These are phyloP conservation scores for Intellagama lesueurii DNA, from an alignment of 2,797 vertebrate genomes.

Conservation along the genomic window DNA sequence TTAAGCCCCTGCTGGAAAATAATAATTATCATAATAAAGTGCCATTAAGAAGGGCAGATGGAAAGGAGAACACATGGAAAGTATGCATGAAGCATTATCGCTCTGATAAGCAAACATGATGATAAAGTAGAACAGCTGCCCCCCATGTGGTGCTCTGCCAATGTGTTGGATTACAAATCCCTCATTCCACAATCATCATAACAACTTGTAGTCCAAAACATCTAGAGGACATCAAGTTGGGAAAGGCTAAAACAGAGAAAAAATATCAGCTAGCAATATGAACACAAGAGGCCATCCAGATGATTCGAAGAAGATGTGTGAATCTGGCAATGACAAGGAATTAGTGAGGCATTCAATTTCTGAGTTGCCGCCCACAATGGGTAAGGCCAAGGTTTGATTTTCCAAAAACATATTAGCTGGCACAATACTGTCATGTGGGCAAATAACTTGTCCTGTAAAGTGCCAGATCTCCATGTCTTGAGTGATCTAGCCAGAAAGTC, in stretches of 20 bases:
- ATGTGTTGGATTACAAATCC: neutral
- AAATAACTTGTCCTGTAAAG: neutral
- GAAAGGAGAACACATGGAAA: neutral
- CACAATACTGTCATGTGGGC: neutral
- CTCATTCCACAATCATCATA: neutral
- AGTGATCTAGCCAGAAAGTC: neutral
- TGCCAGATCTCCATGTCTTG: neutral
- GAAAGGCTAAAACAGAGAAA: neutral
- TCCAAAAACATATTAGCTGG: neutral
- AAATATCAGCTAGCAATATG: neutral
- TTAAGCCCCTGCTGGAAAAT: constrained; percentile 23
- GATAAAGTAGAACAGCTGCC: neutral
- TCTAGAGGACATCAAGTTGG: neutral
- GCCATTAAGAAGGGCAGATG: constrained; percentile 27
- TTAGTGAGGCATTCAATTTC: neutral
- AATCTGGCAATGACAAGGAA: neutral
- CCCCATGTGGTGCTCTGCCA: neutral
- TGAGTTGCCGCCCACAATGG: fast-evolving
- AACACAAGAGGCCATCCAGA: neutral
- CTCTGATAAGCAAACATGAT: neutral
- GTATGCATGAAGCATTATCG: neutral
- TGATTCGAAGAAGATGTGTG: neutral
- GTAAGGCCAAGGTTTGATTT: neutral
- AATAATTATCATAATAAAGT: constrained; percentile 52
- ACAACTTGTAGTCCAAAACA: neutral